Evolutionary conservation across 2,888 invertebrate species (phyloP).

Genomic region (Andricus curvator): DNA sequence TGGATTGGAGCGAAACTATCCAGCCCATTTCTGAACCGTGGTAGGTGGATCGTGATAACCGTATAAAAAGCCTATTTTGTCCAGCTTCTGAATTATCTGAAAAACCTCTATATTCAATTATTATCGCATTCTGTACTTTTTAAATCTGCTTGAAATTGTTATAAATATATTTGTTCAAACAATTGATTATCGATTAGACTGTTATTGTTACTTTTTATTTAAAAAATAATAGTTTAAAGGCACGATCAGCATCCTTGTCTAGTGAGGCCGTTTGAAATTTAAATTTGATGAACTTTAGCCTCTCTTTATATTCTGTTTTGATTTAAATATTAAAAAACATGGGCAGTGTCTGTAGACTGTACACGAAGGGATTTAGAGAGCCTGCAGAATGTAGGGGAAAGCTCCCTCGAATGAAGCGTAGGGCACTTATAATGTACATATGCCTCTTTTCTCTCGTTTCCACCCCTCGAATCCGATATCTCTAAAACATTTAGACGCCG

Average conservation of each 20-base stretch:
- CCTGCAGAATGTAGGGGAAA: background rate
- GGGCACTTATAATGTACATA: slow-evolving; percentile 49
- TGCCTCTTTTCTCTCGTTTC: slow-evolving; percentile 54
- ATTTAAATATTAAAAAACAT: slow-evolving; percentile 7
- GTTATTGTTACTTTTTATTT: background rate
- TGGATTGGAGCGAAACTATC: slow-evolving; percentile 69
- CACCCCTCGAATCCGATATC: slow-evolving; percentile 43
- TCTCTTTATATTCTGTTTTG: background rate
- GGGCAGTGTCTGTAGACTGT: background rate
- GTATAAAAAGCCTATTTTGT: slow-evolving; percentile 70
- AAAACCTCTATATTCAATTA: background rate
- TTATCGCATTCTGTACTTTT: background rate
- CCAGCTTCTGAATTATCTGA: background rate
- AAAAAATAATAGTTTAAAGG: background rate
- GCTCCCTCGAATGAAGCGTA: background rate
- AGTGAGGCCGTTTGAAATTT: background rate
- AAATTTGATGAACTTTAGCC: background rate
- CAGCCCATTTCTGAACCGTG: slow-evolving; percentile 70
- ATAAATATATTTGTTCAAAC: background rate
- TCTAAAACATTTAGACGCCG: slow-evolving; percentile 69
- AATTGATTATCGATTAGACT: background rate
- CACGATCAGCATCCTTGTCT: background rate
- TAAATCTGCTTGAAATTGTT: background rate
- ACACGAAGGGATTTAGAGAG: background rate
- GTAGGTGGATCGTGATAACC: slow-evolving; percentile 70